phyloP scores from a whole-genome alignment of 2,797 vertebrate genomes.

The Leuciscus waleckii region DNA sequence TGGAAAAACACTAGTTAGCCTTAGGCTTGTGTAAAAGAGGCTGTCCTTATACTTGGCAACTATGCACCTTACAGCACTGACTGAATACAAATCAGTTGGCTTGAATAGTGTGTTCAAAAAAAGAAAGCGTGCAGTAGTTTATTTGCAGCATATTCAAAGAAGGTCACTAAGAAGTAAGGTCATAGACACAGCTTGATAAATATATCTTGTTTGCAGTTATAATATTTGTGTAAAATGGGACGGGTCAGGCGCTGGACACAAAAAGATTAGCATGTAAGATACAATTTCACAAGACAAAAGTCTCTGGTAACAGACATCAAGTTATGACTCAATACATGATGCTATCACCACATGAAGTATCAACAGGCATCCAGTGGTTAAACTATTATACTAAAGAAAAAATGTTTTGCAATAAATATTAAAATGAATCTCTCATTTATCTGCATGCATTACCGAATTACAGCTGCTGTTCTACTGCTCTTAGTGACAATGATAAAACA shows the following conservation, averaged over 20 bases:
- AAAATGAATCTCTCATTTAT: neutral
- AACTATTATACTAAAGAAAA: neutral
- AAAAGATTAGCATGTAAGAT: neutral
- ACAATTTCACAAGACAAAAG: neutral
- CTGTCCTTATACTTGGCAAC: slow-evolving; percentile 10
- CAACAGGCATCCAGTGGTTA: neutral
- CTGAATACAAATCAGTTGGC: slow-evolving; percentile 18
- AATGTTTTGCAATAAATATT: neutral
- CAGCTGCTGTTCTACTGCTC: neutral
- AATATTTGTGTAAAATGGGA: slow-evolving; percentile 32
- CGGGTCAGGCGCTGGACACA: neutral
- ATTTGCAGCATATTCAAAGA: neutral
- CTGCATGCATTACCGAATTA: neutral
- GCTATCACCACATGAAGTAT: neutral
- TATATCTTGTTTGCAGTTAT: slow-evolving; percentile 25
- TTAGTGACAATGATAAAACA: neutral
- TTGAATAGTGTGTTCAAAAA: neutral
- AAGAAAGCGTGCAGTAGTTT: neutral
- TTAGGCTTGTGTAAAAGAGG: neutral
- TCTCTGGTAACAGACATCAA: neutral
- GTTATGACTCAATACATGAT: neutral
- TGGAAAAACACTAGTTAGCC: neutral
- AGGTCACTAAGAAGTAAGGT: neutral
- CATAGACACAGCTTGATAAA: slow-evolving; percentile 11
- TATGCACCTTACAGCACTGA: neutral